A percentile compares a stretch with the other conserved stretches of the same genome.
Evolutionary conservation across 1,140 invertebrate genomes (phyloP).

Genomic region (Solen grandis): DNA sequence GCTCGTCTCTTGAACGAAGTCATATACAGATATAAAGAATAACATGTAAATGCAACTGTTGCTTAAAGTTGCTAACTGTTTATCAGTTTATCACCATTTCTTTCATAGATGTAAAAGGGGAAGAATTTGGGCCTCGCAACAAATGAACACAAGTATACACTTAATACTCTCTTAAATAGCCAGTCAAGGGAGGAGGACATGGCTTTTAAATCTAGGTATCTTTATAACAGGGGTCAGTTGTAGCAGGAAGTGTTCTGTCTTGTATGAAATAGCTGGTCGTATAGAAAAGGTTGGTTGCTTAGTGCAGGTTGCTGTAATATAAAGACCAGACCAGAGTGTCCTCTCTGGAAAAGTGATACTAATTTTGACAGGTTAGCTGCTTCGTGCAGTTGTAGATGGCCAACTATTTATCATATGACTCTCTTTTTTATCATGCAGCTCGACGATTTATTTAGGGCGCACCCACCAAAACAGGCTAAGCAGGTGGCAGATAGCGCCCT

Average conservation of each 20-base stretch:
- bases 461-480: conserved; percentile 71
- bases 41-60: too few species aligned
- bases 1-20: too few species aligned
- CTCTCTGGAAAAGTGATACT: neutral
- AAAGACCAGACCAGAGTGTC: neutral
- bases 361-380: neutral
- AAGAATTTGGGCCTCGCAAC: too few species aligned
- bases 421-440: conserved; percentile 59
- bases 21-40: too few species aligned
- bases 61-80: too few species aligned
- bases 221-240: neutral
- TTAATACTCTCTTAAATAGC: too few species aligned
- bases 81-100: too few species aligned
- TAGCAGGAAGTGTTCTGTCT: neutral
- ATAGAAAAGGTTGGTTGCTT: too few species aligned
- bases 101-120: too few species aligned
- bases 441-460: conserved; percentile 64
- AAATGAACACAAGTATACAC: too few species aligned
- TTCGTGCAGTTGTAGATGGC: neutral
- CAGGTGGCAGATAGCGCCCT: conserved; percentile 74
- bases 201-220: too few species aligned
- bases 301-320: neutral
- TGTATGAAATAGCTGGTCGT: neutral
- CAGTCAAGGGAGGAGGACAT: too few species aligned
- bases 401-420: neutral